A percentile compares a stretch with the other conserved stretches of the same genome.
Conservation (phyloP, 2,113 vertebrate genomes). For the Callipepla californica region DNA sequence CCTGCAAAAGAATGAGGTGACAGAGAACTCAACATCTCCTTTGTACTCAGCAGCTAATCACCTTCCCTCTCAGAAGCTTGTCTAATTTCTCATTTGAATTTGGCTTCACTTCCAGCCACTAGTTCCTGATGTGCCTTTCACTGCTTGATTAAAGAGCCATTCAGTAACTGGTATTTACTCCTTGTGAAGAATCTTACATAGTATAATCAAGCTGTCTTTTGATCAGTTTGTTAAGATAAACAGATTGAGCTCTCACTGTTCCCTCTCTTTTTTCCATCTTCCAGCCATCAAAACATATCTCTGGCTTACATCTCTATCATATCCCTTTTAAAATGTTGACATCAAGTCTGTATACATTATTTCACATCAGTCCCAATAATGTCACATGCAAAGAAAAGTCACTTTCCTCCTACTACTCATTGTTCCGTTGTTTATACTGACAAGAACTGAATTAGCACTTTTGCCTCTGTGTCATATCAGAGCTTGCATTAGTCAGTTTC, state of each 20-base stretch:
- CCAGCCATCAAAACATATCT: slow-evolving; percentile 54
- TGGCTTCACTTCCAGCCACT: slow-evolving; percentile 1
- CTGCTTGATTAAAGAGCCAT: slow-evolving; percentile 56
- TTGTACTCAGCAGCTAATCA: not conserved
- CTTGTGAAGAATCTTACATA: slow-evolving; percentile 33
- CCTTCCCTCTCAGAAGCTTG: not conserved
- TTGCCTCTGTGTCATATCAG: slow-evolving; percentile 6
- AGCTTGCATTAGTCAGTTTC: not conserved
- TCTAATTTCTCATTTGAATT: slow-evolving; percentile 35
- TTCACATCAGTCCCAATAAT: slow-evolving; percentile 56
- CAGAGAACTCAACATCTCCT: not conserved
- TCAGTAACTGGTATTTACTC: slow-evolving; percentile 59
- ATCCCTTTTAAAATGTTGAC: slow-evolving; percentile 41
- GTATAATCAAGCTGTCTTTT: slow-evolving; percentile 62
- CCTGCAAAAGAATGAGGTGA: not conserved
- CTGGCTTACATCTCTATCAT: slow-evolving; percentile 16
- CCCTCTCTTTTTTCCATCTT: not conserved
- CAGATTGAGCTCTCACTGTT: slow-evolving; percentile 55
- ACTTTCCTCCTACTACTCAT: slow-evolving; percentile 61
- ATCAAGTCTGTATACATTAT: slow-evolving; percentile 43
- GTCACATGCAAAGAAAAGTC: slow-evolving; percentile 51
- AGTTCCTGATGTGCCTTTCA: slow-evolving; percentile 46
- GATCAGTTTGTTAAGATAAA: slow-evolving; percentile 64
- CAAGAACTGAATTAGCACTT: slow-evolving; percentile 59
- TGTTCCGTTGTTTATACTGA: slow-evolving; percentile 54